Base-by-base conservation (phyloP, 2,888 invertebrate species). In the Mechanitis mazaeus region DNA sequence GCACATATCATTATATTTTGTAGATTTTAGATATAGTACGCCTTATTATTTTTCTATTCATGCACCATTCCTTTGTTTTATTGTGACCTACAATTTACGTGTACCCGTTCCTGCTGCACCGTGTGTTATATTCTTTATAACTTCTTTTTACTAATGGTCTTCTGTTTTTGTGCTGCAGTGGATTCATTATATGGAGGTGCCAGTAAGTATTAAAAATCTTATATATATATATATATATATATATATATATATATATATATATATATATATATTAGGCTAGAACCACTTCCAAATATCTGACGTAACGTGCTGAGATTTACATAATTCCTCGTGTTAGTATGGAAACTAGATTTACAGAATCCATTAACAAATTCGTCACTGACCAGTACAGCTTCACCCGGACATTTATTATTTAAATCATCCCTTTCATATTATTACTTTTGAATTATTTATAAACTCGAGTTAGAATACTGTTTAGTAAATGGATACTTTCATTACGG, bases 141-240 rank as follows among this genome's bases (percentile, higher is more conserved):
- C 56, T 67, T 60, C 64, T 61, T 71, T 45, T n/a, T n/a, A 64
- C 58, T 64, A 58, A 64, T 68, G 75, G 82, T 66, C 72, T 75
- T 78, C 87, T 87, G 76, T 80, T 80, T 79, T 71, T 78, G 74
- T 83, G 80, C 71, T 84, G 73, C 92, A 94, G 94, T 93, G 92
- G 94, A 94, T 92, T 93, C 93, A 75, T 89, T 93, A 79, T 93
- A 93, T 92, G 94, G 93, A 92, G 93, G 93, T 84, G 92, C 93
- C 85, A 93, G 93, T 93, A 91, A 93, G 93, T 93, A 84, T 72
- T 61, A 50, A 55, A 20, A 20, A 20, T 20, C 20, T 20, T 20
- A 20, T 20, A 20, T 20, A 20, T 20, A 20, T 20, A 20, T 20
- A 20, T 20, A 20, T 20, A 20, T 20, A n/a, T n/a, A n/a, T 20